Conservation (phyloP, 2,888 invertebrate genomes). For the Andrena chrysosceles region DNA sequence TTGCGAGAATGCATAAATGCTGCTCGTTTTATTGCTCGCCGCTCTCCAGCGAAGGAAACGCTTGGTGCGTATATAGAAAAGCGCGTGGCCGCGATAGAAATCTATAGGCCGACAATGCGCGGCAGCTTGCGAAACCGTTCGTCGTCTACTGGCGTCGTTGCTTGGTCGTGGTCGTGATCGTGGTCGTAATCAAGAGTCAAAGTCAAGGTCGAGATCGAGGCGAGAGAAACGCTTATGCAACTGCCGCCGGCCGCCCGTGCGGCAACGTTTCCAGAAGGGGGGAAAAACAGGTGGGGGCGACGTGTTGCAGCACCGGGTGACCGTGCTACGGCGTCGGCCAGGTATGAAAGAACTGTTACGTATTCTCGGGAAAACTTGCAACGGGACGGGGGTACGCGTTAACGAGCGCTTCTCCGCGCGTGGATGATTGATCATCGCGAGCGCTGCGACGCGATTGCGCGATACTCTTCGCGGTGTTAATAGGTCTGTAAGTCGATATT, state of each 20-base stretch:
- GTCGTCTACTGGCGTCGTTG: conserved; percentile 64
- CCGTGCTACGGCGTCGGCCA: conserved; percentile 57
- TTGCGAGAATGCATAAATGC: too few species aligned
- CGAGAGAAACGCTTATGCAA: conserved; percentile 79
- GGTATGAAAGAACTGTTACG: conserved; percentile 68
- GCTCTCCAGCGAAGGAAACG: too few species aligned
- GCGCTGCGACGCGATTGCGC: too few species aligned
- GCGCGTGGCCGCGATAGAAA: conserved; percentile 20
- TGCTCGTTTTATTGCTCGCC: background rate
- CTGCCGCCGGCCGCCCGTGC: conserved; percentile 54
- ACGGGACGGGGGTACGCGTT: conserved; percentile 22
- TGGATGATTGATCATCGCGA: too few species aligned
- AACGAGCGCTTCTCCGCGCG: background rate
- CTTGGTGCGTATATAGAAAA: background rate
- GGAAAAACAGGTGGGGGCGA: conserved; percentile 28
- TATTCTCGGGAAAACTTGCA: conserved; percentile 60
- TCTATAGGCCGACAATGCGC: conserved; percentile 50
- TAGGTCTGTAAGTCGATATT: too few species aligned
- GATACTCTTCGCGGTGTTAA: too few species aligned
- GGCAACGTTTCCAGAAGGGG: conserved; percentile 21
- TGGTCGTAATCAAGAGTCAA: conserved; percentile 83
- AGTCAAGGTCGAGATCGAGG: conserved; percentile 82
- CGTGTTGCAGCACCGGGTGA: conserved; percentile 43
- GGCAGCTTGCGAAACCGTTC: conserved; percentile 73
- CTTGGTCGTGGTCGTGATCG: conserved; percentile 71